A percentile compares a stretch with the other conserved stretches of the same genome.
phyloP scores from a whole-genome alignment of 2,888 invertebrate genomes.

The Dasysyrphus albostriatus region DNA sequence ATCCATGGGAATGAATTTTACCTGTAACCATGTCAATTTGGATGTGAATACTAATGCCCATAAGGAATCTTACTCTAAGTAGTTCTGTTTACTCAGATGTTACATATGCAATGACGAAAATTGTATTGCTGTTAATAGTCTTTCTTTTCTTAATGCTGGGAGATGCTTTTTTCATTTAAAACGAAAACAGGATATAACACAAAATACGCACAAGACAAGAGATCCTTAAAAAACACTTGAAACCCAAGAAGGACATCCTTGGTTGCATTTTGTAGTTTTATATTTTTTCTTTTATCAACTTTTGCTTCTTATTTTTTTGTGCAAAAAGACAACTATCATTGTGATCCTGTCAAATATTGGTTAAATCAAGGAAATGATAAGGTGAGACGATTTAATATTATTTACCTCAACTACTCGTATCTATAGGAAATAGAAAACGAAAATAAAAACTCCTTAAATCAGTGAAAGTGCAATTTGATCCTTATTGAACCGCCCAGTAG shows the following conservation, averaged over 20 bases:
- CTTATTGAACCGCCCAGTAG: conserved; percentile 64
- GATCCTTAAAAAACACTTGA: conserved; percentile 63
- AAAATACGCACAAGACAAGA: conserved; percentile 25
- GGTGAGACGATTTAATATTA: conserved; percentile 60
- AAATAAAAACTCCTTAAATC: conserved; percentile 44
- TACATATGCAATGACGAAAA: conserved; percentile 51
- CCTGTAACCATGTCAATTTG: conserved; percentile 15
- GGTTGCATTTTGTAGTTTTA: conserved; percentile 29
- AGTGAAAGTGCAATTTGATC: conserved; percentile 80
- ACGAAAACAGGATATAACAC: conserved; percentile 60
- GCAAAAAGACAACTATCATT: conserved; percentile 44
- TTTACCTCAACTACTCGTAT: conserved; percentile 34
- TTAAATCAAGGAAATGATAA: conserved; percentile 70
- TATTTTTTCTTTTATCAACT: conserved; percentile 10
- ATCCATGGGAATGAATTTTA: conserved; percentile 30
- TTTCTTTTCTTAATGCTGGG: not conserved
- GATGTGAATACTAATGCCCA: conserved; percentile 14
- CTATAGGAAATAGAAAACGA: conserved; percentile 15
- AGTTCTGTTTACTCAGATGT: conserved; percentile 64
- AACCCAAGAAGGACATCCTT: conserved; percentile 60
- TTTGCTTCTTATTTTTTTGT: conserved; percentile 33
- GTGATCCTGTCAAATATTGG: conserved; percentile 74
- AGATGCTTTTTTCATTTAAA: conserved; percentile 52
- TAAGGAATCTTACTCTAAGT: not conserved
- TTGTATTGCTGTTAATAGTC: conserved; percentile 23